Percentiles rank a stretch among this genome's conserved stretches.
phyloP scores from a whole-genome alignment of 2,888 invertebrate genomes.

The Cistogaster globosa region DNA sequence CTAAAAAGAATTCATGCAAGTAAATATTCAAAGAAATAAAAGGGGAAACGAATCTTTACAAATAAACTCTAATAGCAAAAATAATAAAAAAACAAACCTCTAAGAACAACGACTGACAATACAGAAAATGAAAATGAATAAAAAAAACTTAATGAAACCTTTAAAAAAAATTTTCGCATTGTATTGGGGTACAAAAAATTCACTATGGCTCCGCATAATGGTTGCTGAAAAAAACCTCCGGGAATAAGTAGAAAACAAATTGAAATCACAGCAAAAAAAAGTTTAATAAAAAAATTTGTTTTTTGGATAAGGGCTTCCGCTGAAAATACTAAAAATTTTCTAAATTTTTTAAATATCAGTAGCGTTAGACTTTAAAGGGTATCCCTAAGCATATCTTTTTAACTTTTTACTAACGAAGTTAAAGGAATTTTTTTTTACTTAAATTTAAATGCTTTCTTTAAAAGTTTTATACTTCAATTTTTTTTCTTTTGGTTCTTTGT shows the following conservation, averaged over 20 bases:
- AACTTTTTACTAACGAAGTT: neutral
- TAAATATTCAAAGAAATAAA: neutral
- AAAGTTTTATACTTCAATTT: too few species aligned
- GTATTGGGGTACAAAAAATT: slow-evolving; percentile 20
- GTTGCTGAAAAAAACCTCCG: slow-evolving; percentile 1
- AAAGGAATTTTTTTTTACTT: too few species aligned
- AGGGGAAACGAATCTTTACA: slow-evolving; percentile 7
- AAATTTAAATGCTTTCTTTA: too few species aligned
- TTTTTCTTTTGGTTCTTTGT: too few species aligned
- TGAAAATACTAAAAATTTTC: neutral
- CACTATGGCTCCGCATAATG: slow-evolving; percentile 41
- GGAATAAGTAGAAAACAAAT: slow-evolving; percentile 6
- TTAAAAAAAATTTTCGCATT: slow-evolving; percentile 10
- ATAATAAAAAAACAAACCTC: neutral
- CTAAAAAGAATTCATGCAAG: neutral
- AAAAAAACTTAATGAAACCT: slow-evolving; percentile 35
- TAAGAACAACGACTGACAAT: slow-evolving; percentile 40
- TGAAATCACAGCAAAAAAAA: slow-evolving; percentile 31
- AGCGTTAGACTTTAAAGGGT: neutral
- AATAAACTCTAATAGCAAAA: slow-evolving; percentile 11
- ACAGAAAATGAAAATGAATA: slow-evolving; percentile 34
- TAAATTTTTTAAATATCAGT: neutral
- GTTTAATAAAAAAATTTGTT: slow-evolving; percentile 11
- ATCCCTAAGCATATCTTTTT: neutral
- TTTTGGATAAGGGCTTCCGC: neutral